Percentiles rank a stretch among this genome's conserved stretches.
phyloP scores from a whole-genome alignment of 2,113 vertebrate genomes.

The Eulemur macaco region DNA sequence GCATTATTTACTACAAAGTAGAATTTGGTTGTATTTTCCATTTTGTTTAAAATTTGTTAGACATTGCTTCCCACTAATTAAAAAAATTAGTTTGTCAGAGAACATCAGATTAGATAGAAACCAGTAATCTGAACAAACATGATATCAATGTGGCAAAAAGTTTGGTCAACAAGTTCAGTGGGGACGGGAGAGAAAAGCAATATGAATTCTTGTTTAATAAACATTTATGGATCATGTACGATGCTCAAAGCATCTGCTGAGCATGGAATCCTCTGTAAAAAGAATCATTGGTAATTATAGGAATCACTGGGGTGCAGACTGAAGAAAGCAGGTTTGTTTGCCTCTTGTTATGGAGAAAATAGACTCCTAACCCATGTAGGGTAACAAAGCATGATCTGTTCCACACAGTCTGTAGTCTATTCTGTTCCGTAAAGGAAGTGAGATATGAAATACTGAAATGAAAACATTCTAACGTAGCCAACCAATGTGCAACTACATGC shows the following conservation, averaged over 20 bases:
- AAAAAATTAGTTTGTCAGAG: not conserved
- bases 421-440: not conserved
- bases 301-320: not conserved
- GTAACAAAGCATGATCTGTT: not conserved
- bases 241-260: not conserved
- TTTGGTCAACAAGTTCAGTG: not conserved
- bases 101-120: conserved; percentile 4
- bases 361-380: not conserved
- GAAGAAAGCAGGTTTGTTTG: not conserved
- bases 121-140: not conserved
- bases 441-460: not conserved
- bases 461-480: not conserved
- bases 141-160: not conserved
- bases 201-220: not conserved
- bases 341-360: not conserved
- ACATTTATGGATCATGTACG: not conserved
- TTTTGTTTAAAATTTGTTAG: not conserved
- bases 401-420: not conserved
- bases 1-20: not conserved
- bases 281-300: not conserved
- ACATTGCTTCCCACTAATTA: not conserved
- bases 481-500: not conserved
- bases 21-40: not conserved
- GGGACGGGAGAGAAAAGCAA: not conserved
- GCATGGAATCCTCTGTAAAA: not conserved